Evolutionary conservation across 1,140 invertebrate species (phyloP).

Genomic region (Phocides pigmalion): DNA sequence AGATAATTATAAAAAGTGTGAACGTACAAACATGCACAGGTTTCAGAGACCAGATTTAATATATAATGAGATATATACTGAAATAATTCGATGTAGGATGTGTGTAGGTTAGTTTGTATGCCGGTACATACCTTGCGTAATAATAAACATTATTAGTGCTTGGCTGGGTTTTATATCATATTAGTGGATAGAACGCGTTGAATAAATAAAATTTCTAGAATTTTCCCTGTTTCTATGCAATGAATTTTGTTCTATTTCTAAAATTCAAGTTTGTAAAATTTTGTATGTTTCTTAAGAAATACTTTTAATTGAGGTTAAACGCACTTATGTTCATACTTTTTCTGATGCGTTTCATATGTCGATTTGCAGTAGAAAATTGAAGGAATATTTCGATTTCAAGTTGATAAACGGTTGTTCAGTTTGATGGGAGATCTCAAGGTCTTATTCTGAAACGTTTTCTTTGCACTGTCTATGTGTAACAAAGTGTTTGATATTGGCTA

Average conservation of each 20-base stretch:
- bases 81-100: slow-evolving; percentile 42
- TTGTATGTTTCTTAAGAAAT: too few relatives aligned
- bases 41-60: slow-evolving; percentile 44
- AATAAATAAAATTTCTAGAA: background rate
- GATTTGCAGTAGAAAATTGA: too few relatives aligned
- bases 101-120: slow-evolving; percentile 61
- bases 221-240: background rate
- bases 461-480: background rate
- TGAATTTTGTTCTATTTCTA: too few relatives aligned
- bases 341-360: too few relatives aligned
- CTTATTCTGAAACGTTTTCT: background rate
- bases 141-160: slow-evolving; percentile 57
- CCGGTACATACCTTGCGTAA: slow-evolving; percentile 55
- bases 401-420: background rate
- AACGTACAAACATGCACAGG: slow-evolving; percentile 37
- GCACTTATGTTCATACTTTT: too few relatives aligned
- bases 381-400: too few relatives aligned
- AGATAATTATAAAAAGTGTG: slow-evolving; percentile 50
- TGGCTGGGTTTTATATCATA: slow-evolving; percentile 49
- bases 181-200: slow-evolving; percentile 10
- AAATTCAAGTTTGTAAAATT: too few relatives aligned
- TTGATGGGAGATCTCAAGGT: background rate
- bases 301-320: too few relatives aligned
- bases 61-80: slow-evolving; percentile 50
- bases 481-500: slow-evolving; percentile 43